Conservation (phyloP, 2,888 invertebrate genomes). For the Criorhina ranunculi region DNA sequence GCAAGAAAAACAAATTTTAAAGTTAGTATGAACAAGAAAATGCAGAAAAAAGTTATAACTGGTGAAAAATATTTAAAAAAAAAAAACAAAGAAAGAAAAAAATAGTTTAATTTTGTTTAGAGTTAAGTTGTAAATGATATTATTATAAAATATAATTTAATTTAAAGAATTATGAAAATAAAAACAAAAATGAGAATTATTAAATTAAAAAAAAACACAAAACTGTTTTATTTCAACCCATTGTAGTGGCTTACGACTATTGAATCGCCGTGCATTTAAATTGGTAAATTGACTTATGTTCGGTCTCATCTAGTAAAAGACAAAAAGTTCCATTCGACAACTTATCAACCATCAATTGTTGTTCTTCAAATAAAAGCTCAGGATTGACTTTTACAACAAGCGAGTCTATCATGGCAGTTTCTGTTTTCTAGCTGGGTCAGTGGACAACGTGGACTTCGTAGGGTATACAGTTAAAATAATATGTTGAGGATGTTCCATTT, state of each 20-base stretch:
- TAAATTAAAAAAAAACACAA: slow-evolving; percentile 62
- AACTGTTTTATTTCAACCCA: slow-evolving; percentile 52
- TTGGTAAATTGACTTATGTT: too few species aligned
- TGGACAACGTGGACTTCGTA: too few species aligned
- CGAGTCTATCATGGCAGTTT: too few species aligned
- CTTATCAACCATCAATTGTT: too few species aligned
- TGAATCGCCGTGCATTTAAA: too few species aligned
- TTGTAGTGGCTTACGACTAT: not conserved
- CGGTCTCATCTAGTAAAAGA: too few species aligned
- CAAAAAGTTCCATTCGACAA: too few species aligned
- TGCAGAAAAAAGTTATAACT: slow-evolving; percentile 59
- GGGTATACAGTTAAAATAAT: too few species aligned
- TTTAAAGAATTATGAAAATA: slow-evolving; percentile 78
- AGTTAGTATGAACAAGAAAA: slow-evolving; percentile 56
- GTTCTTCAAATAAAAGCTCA: too few species aligned
- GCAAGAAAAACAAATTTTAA: slow-evolving; percentile 41
- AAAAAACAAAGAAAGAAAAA: slow-evolving; percentile 31
- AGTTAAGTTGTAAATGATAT: slow-evolving; percentile 84
- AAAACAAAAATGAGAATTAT: slow-evolving; percentile 76
- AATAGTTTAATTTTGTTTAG: slow-evolving; percentile 80
- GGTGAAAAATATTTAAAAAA: slow-evolving; percentile 48
- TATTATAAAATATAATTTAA: slow-evolving; percentile 80
- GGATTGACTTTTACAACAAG: too few species aligned
- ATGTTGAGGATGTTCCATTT: too few species aligned
- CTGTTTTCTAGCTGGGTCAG: too few species aligned